Evolutionary conservation across 2,888 invertebrate species (phyloP).

Genomic region (Coelinius sp.): DNA sequence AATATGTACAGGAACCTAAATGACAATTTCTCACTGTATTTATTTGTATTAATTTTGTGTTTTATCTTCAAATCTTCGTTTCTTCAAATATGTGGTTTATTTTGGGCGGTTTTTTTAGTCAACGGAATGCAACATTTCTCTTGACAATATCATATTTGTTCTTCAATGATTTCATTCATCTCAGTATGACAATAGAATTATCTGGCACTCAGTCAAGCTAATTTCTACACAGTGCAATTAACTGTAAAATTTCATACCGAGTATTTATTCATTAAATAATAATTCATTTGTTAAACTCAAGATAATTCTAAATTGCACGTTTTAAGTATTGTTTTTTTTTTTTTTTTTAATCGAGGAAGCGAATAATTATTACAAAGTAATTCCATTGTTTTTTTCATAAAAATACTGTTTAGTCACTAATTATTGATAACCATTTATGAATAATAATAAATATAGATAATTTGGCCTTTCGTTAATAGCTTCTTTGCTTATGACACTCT

Average conservation of each 20-base stretch:
- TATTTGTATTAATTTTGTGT: slow-evolving; percentile 30
- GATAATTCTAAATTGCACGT: slow-evolving; percentile 48
- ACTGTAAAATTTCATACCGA: not conserved
- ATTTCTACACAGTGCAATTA: not conserved
- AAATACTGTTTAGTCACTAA: slow-evolving; percentile 58
- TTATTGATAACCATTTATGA: slow-evolving; percentile 40
- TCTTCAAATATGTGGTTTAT: slow-evolving; percentile 11
- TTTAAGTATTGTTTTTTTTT: slow-evolving; percentile 42
- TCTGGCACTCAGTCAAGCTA: slow-evolving; percentile 14
- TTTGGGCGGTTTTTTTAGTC: slow-evolving; percentile 55
- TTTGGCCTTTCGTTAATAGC: slow-evolving; percentile 34
- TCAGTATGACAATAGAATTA: not conserved
- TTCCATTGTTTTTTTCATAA: slow-evolving; percentile 35
- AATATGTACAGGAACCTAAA: slow-evolving; percentile 62
- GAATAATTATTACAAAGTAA: slow-evolving; percentile 44
- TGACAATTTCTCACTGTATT: slow-evolving; percentile 45
- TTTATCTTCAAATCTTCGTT: slow-evolving; percentile 38
- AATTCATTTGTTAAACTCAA: not conserved
- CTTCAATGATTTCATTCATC: not conserved
- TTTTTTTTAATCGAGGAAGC: no score
- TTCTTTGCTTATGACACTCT: slow-evolving; percentile 18
- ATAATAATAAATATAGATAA: slow-evolving; percentile 42
- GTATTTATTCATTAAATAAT: not conserved
- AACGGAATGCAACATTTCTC: slow-evolving; percentile 63
- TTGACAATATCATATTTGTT: slow-evolving; percentile 35